Percentiles rank a stretch among this genome's conserved stretches.
Conservation (phyloP, 2,113 vertebrate genomes). For the Ahaetulla prasina region DNA sequence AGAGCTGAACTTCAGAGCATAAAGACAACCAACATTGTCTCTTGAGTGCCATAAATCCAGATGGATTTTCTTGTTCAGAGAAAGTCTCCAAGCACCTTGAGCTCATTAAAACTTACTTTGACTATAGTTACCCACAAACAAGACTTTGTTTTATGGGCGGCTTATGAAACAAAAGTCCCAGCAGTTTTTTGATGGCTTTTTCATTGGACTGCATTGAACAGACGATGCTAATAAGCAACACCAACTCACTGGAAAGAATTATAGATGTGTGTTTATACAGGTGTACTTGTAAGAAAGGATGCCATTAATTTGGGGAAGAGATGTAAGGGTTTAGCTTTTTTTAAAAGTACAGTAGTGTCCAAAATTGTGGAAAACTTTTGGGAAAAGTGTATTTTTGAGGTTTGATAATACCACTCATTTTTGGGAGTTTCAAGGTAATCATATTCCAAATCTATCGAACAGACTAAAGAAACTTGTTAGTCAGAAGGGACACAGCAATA, state of each 20-base stretch:
- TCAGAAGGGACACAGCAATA: too few species aligned
- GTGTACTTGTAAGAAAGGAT: neutral
- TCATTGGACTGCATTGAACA: neutral
- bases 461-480: too few species aligned
- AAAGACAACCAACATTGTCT: neutral
- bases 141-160: slow-evolving; percentile 7
- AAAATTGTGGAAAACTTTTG: too few species aligned
- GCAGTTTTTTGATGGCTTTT: slow-evolving; percentile 5
- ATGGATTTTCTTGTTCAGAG: neutral
- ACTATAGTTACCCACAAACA: neutral
- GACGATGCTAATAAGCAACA: neutral
- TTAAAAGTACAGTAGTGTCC: neutral
- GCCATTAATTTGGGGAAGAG: neutral
- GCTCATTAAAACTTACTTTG: slow-evolving; percentile 36
- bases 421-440: too few species aligned
- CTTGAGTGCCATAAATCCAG: neutral
- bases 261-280: neutral
- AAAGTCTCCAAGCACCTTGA: neutral
- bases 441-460: too few species aligned
- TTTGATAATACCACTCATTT: too few species aligned
- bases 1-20: neutral
- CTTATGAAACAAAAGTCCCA: slow-evolving; percentile 9
- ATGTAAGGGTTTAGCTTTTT: neutral
- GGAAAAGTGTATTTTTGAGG: too few species aligned
- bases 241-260: neutral